phyloP scores from a whole-genome alignment of 2,113 vertebrate genomes.

The Dipodomys merriami region DNA sequence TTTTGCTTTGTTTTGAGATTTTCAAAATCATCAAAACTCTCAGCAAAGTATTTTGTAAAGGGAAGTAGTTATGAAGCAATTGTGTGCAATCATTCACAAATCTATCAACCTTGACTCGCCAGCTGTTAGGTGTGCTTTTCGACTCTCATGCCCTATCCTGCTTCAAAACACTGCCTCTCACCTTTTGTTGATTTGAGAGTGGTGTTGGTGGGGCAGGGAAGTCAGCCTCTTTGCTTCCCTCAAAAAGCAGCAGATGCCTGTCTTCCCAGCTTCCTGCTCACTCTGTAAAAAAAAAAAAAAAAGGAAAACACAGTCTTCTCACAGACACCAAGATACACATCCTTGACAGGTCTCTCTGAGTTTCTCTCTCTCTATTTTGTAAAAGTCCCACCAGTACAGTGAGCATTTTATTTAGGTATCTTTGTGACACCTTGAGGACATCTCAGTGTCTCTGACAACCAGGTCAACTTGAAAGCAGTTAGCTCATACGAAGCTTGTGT shows the following conservation, averaged over 20 bases:
- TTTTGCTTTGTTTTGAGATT: not conserved
- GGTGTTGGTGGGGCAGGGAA: not conserved
- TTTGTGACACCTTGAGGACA: not conserved
- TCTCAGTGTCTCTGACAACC: not conserved
- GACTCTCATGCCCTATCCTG: not conserved
- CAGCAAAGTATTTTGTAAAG: not conserved
- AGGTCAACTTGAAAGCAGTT: not conserved
- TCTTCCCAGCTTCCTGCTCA: not conserved
- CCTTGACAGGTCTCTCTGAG: rapidly evolving
- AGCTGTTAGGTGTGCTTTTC: not conserved
- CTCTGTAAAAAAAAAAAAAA: not conserved
- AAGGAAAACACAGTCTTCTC: not conserved
- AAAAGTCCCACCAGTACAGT: not conserved
- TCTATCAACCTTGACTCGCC: not conserved
- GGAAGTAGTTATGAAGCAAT: not conserved
- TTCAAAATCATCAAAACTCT: not conserved
- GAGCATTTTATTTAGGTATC: not conserved
- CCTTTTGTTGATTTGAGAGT: conserved; percentile 51
- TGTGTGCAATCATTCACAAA: not conserved
- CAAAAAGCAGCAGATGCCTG: not conserved
- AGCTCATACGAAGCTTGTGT: not conserved
- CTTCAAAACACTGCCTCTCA: not conserved
- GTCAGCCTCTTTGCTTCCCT: not conserved
- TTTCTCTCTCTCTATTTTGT: not conserved
- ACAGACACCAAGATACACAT: not conserved